Conservation (phyloP, 2,113 vertebrate genomes). For the Sinocyclocheilus anshuiensis region DNA sequence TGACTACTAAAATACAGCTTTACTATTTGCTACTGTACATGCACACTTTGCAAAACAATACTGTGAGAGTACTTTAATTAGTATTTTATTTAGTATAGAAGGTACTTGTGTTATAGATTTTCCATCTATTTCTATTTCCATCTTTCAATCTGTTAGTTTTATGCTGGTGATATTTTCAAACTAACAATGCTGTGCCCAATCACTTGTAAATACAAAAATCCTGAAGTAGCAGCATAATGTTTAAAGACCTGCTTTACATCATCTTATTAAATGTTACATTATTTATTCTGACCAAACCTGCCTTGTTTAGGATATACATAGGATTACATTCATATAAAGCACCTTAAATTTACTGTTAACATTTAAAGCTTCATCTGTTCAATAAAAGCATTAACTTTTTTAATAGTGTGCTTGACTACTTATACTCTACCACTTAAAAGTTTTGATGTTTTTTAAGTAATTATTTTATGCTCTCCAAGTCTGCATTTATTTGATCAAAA, state of each 20-base stretch:
- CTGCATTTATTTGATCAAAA: neutral
- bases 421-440: neutral
- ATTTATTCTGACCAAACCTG: slow-evolving; percentile 9
- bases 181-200: neutral
- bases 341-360: neutral
- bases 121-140: neutral
- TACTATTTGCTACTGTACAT: neutral
- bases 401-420: neutral
- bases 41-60: neutral
- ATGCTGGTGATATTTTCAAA: neutral
- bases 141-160: neutral
- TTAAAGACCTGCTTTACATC: neutral
- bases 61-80: neutral
- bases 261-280: neutral
- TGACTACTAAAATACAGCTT: neutral
- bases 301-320: neutral
- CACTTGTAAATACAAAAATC: neutral
- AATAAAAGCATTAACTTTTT: neutral
- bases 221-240: neutral
- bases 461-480: neutral
- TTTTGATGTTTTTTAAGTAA: neutral
- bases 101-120: neutral
- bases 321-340: neutral
- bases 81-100: neutral
- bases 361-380: neutral